Conservation (phyloP, 2,113 vertebrate genomes). For the Bettongia penicillata region DNA sequence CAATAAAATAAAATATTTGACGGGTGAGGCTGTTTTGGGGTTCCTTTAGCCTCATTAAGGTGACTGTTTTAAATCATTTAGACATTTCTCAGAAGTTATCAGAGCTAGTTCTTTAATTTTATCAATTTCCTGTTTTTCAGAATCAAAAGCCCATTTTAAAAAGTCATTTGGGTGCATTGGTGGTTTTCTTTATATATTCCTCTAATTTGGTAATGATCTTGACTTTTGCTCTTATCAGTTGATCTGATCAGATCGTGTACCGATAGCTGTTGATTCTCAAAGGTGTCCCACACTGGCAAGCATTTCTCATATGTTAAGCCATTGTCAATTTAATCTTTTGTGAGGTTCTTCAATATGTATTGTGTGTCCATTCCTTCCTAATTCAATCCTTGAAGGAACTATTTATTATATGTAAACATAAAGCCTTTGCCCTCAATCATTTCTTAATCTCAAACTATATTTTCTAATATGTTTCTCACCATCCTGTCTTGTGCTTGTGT, state of each 20-base stretch:
- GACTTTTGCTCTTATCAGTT: not conserved
- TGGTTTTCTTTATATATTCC: not conserved
- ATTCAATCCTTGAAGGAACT: not conserved
- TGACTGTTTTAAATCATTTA: not conserved
- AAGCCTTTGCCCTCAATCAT: not conserved
- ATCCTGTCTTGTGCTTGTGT: not conserved
- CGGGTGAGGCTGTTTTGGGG: not conserved
- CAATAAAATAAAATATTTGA: not conserved
- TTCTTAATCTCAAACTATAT: not conserved
- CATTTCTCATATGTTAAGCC: not conserved
- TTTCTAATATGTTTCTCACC: not conserved
- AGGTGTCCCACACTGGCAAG: not conserved
- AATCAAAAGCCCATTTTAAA: not conserved
- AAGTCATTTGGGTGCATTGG: not conserved
- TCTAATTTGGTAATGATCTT: not conserved
- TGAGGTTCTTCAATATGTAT: not conserved
- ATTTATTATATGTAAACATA: not conserved
- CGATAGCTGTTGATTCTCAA: not conserved
- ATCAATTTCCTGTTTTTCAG: not conserved
- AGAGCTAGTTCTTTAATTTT: not conserved
- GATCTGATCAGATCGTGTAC: not conserved
- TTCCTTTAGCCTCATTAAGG: not conserved
- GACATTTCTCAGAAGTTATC: not conserved
- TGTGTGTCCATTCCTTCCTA: not conserved
- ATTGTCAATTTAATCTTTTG: not conserved